Conservation (phyloP, 2,113 vertebrate genomes). For the Callaeas wilsoni region DNA sequence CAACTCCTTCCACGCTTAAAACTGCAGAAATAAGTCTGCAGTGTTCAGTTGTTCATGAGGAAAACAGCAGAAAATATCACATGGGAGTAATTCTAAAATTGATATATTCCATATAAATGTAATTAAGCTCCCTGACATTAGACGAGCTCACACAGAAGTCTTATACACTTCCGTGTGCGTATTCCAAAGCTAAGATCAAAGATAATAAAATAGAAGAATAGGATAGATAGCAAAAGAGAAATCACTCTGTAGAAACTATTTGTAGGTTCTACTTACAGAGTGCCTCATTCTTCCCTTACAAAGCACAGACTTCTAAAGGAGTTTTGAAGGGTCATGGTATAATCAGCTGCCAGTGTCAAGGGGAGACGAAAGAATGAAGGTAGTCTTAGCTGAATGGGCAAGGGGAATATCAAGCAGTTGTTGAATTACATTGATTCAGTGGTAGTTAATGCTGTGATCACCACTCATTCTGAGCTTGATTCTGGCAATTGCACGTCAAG, state of each 20-base stretch:
- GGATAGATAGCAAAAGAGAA: background rate
- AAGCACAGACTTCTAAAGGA: slow-evolving; percentile 16
- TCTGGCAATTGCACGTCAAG: background rate
- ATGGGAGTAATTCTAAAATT: background rate
- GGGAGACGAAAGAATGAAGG: background rate
- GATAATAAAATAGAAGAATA: background rate
- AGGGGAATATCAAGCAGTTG: background rate
- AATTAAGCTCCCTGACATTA: background rate
- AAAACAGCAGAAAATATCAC: background rate
- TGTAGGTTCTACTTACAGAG: background rate
- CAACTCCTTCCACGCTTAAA: background rate
- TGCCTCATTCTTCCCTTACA: background rate
- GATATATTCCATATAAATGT: background rate
- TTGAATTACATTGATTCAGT: background rate
- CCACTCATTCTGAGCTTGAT: background rate
- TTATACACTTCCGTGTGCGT: background rate
- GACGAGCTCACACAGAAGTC: background rate
- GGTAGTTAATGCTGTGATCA: background rate
- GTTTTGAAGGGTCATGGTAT: slow-evolving; percentile 16
- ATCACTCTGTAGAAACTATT: background rate
- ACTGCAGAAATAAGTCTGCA: background rate
- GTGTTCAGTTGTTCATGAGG: background rate
- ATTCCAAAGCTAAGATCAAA: background rate
- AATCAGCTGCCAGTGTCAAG: slow-evolving; percentile 12
- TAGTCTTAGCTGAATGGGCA: slow-evolving; percentile 2